Evolutionary conservation across 2,888 invertebrate species (phyloP), one percentile per base, ranked within the genome.

Genomic region (Ochropacha duplaris): DNA sequence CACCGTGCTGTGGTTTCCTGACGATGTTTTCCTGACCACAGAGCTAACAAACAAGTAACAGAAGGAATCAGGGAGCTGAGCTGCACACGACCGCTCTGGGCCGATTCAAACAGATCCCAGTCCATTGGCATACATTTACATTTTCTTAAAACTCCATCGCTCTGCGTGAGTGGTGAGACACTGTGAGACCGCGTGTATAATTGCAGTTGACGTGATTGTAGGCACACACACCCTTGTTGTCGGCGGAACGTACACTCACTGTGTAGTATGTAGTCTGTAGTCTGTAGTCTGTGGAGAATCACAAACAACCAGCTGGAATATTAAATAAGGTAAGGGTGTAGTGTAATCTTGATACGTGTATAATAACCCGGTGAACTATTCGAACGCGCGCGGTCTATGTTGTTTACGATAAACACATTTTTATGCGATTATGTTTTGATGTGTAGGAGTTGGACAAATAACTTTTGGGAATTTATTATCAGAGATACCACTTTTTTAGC

Each of bases 81-180:
- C 56, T n/a, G 49, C 19, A 4, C 22, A 24, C 51, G 34, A 22
- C 22, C 60, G 58, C 54, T 22, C 59, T 54, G 57, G 61, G 57
- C 57, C 57, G 56, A 54, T 60, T 61, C 68, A 69, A 69, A 68
- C 69, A 68, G 69, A 74, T 72, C 69, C 64, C 66, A 55, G 66
- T 57, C 60, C 61, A 79, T 81, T 81, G 72, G 59, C 79, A 79
- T 79, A 79, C 65, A 82, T 84, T 83, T 78, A 77, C 79, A 84
- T 81, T 78, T 78, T 73, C 78, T 80, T 71, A 65, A 71, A 69
- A 59, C 57, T 59, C 55, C 50, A 49, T 56, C 54, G 57, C 54
- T 44, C 44, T 36, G n/a, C 28, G n/a, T 55, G 12, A 58, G 57
- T n/a, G 22, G n/a, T 55, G 12, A 58, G 57, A 50, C 57, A 12